Percentiles rank a stretch among this genome's conserved stretches.
phyloP scores from a whole-genome alignment of 2,797 vertebrate species.

The Acanthurus leucopareius region DNA sequence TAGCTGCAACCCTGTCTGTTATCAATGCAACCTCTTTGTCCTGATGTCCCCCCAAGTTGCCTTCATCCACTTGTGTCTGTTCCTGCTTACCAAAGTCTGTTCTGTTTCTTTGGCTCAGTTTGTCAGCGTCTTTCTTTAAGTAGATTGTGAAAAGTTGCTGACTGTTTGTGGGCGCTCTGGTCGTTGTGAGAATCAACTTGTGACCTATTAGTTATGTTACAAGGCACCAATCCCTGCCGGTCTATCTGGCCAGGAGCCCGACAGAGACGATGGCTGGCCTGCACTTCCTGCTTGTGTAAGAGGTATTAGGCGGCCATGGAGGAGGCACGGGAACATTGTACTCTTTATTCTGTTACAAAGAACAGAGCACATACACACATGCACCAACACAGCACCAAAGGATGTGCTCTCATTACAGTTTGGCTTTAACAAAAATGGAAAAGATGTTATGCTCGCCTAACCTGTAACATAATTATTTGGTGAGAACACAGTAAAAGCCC shows the following conservation, averaged over 20 bases:
- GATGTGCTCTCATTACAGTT: neutral
- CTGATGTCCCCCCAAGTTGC: neutral
- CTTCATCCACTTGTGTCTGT: slow-evolving; percentile 3
- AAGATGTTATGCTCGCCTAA: neutral
- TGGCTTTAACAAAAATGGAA: neutral
- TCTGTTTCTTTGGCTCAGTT: neutral
- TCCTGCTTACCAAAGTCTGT: neutral
- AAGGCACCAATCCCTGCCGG: neutral
- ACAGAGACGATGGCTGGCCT: slow-evolving; percentile 30
- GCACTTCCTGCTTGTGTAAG: slow-evolving; percentile 62
- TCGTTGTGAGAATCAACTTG: slow-evolving; percentile 3
- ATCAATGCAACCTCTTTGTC: slow-evolving; percentile 1
- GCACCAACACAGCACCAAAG: neutral
- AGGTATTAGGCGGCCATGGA: slow-evolving; percentile 61
- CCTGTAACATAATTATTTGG: slow-evolving; percentile 27
- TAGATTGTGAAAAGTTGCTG: neutral
- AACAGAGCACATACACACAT: slow-evolving; percentile 2
- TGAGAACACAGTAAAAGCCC: slow-evolving; percentile 11
- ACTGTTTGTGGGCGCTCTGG: neutral
- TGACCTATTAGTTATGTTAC: neutral
- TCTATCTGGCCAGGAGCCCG: slow-evolving; percentile 12
- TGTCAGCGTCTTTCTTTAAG: neutral
- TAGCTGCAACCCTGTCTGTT: slow-evolving; percentile 14
- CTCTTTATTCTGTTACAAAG: slow-evolving; percentile 52
- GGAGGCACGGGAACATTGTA: slow-evolving; percentile 45